A percentile compares a stretch with the other conserved stretches of the same genome.
phyloP scores from a whole-genome alignment of 2,113 vertebrate genomes.

The Hemiscyllium ocellatum region DNA sequence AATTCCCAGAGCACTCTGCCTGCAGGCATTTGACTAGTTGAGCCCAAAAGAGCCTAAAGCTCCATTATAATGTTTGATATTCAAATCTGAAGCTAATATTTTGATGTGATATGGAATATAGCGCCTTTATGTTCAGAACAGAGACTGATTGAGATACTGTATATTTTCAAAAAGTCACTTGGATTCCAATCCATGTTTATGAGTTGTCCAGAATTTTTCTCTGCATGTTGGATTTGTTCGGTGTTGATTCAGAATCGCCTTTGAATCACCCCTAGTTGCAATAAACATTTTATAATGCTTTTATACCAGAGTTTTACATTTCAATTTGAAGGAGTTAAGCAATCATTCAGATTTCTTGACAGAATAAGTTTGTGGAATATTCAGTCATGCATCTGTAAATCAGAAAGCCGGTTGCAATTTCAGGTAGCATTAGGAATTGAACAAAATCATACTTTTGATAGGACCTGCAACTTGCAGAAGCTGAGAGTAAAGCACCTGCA shows the following conservation, averaged over 20 bases:
- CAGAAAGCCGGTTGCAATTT: no score
- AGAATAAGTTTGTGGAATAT: neutral
- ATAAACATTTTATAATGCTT: neutral
- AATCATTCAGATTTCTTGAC: neutral
- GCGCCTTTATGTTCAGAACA: neutral
- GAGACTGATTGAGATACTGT: neutral
- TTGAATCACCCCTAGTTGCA: neutral
- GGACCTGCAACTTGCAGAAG: no score
- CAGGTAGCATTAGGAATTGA: no score
- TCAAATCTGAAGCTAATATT: neutral
- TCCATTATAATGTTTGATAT: neutral
- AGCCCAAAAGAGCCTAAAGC: slow-evolving; percentile 44
- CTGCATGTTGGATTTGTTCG: neutral
- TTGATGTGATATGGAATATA: neutral
- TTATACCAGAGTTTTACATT: neutral
- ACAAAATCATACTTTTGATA: no score
- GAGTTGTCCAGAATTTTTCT: no score
- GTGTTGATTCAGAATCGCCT: neutral
- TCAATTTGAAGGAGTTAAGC: neutral
- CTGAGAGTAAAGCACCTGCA: neutral
- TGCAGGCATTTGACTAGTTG: neutral
- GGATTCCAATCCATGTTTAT: neutral
- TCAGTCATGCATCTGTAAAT: neutral
- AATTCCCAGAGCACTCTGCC: no score
- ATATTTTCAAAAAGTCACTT: neutral